Conservation (phyloP, 2,797 vertebrate genomes). For the Rhyacichthys aspro region DNA sequence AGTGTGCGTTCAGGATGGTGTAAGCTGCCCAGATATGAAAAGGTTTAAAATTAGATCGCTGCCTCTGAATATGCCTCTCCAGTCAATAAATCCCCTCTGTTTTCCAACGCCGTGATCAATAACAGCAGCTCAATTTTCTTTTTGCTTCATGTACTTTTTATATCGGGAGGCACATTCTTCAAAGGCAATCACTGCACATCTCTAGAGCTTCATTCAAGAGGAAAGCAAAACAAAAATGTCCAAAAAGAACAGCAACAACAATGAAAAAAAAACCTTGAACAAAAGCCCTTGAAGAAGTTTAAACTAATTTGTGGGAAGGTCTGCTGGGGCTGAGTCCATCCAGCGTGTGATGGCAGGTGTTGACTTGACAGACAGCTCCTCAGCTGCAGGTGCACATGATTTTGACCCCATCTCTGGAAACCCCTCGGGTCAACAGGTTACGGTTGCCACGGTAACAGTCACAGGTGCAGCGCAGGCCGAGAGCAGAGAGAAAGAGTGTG, state of each 20-base stretch:
- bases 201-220: constrained; percentile 2
- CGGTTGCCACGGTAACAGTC: constrained; percentile 62
- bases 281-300: constrained; percentile 5
- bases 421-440: constrained; percentile 57
- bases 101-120: constrained; percentile 28
- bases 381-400: constrained; percentile 68
- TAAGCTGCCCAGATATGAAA: constrained; percentile 6
- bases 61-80: constrained; percentile 10
- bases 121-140: constrained; percentile 1
- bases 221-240: not conserved
- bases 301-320: constrained; percentile 17
- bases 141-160: not conserved
- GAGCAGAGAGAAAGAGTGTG: constrained; percentile 32
- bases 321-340: constrained; percentile 11
- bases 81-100: constrained; percentile 26
- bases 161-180: constrained; percentile 21
- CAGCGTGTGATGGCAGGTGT: constrained; percentile 45
- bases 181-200: constrained; percentile 8
- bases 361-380: constrained; percentile 59
- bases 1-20: not conserved
- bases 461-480: constrained; percentile 54
- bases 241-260: too few relatives aligned
- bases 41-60: not conserved
- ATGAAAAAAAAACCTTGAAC: not conserved
- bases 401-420: constrained; percentile 60